Evolutionary conservation across 2,113 vertebrate genomes (phyloP).

Genomic region (Anguilla rostrata): DNA sequence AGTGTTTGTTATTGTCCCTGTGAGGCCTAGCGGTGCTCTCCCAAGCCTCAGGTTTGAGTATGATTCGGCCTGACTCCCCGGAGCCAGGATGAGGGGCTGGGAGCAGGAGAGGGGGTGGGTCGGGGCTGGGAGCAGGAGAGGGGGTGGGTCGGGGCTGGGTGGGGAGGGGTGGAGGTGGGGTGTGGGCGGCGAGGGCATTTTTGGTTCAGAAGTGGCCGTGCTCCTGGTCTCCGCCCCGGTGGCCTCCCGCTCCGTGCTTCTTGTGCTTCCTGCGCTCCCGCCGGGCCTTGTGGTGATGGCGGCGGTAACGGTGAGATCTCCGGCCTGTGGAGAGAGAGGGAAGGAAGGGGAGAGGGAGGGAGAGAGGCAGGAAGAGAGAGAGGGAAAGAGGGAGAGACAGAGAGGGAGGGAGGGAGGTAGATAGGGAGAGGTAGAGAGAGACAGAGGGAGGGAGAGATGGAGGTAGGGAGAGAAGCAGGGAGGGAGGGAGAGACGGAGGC

Average conservation of each 20-base stretch:
- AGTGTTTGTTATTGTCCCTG: conserved; percentile 59
- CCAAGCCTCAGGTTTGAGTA: conserved; percentile 54
- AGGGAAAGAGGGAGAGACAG: not conserved
- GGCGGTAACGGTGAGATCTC: conserved; percentile 81
- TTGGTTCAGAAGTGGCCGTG: conserved; percentile 72
- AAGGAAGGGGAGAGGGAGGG: not conserved
- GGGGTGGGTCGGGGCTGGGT: conserved; percentile 22
- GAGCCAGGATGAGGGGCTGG: conserved; percentile 29
- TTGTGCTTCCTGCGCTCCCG: conserved; percentile 88
- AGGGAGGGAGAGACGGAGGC: no score
- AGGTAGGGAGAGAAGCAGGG: no score
- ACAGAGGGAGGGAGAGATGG: not conserved
- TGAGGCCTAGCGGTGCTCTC: conserved; percentile 45
- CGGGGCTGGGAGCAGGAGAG: no score
- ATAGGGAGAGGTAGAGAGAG: not conserved
- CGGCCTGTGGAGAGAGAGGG: conserved; percentile 68
- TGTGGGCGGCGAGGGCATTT: conserved; percentile 34
- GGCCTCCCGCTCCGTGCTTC: conserved; percentile 70
- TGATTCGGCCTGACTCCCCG: conserved; percentile 47
- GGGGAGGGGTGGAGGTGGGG: not conserved
- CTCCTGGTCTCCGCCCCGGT: conserved; percentile 58
- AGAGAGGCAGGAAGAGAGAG: no score
- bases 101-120: conserved; percentile 31
- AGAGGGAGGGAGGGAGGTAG: no score
- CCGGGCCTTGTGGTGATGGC: conserved; percentile 79